Conservation (phyloP, 2,888 invertebrate genomes). For the Parnassius smintheus region DNA sequence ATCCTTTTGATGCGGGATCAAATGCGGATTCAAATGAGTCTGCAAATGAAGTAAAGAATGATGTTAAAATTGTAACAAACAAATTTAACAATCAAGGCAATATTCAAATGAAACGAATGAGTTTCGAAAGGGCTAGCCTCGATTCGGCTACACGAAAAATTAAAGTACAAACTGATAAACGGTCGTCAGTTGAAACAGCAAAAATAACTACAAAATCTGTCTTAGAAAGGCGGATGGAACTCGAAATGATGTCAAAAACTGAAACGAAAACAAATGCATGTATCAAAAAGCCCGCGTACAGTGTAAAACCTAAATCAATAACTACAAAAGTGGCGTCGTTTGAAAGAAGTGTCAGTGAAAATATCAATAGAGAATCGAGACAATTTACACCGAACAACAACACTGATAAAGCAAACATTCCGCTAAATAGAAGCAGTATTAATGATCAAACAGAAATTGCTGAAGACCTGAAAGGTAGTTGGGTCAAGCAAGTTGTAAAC, state of each 20-base stretch:
- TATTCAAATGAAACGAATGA: constrained; percentile 69
- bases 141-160: constrained; percentile 70
- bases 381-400: constrained; percentile 42
- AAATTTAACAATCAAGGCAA: constrained; percentile 52
- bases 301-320: constrained; percentile 60
- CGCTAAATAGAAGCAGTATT: constrained; percentile 44
- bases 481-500: constrained; percentile 88
- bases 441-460: constrained; percentile 43
- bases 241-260: constrained; percentile 64
- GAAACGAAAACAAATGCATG: constrained; percentile 48
- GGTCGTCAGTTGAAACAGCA: constrained; percentile 51
- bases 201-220: constrained; percentile 67
- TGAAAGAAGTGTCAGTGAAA: constrained; percentile 19
- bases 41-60: constrained; percentile 33
- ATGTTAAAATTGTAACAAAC: constrained; percentile 35
- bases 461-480: constrained; percentile 78
- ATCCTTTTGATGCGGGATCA: constrained; percentile 28
- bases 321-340: constrained; percentile 60
- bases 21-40: constrained; percentile 33
- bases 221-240: constrained; percentile 70
- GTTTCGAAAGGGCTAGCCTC: constrained; percentile 74
- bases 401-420: constrained; percentile 45
- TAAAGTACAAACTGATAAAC: constrained; percentile 51
- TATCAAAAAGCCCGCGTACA: constrained; percentile 52
- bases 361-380: constrained; percentile 38